These are phyloP conservation scores for Lymantria dispar DNA, from an alignment of 2,888 invertebrate species.

Conservation along the genomic window DNA sequence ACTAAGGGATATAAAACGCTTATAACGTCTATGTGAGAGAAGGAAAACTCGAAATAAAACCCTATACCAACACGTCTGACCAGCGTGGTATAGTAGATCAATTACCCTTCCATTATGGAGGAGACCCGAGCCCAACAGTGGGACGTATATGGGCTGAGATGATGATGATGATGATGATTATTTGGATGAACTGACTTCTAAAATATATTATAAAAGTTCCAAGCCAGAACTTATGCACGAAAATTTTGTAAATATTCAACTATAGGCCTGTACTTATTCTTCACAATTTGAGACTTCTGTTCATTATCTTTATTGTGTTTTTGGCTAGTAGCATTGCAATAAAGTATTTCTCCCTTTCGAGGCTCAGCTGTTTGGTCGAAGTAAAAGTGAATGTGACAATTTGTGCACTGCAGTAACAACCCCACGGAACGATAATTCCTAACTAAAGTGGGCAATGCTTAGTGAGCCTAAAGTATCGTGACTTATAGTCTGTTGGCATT, in stretches of 20 bases:
- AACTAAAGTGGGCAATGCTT: constrained; percentile 21
- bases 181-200: too few relatives aligned
- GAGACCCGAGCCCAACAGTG: too few relatives aligned
- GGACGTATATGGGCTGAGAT: too few relatives aligned
- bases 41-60: too few relatives aligned
- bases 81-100: too few relatives aligned
- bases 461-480: constrained; percentile 15
- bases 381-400: constrained; percentile 57
- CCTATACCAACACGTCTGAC: too few relatives aligned
- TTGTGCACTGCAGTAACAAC: constrained; percentile 28
- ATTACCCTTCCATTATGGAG: too few relatives aligned
- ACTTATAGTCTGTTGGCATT: background rate
- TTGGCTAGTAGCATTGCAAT: constrained; percentile 34
- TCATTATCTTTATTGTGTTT: background rate
- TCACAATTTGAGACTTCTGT: constrained; percentile 19
- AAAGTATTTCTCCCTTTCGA: constrained; percentile 46
- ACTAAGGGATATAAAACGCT: too few relatives aligned
- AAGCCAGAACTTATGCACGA: background rate
- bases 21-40: too few relatives aligned
- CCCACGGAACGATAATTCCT: constrained; percentile 15
- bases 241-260: background rate
- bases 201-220: background rate
- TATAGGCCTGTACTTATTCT: background rate
- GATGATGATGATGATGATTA: too few relatives aligned
- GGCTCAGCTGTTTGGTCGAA: constrained; percentile 56